Evolutionary conservation across 2,888 invertebrate species (phyloP).

Genomic region (Heteropelma amictum): DNA sequence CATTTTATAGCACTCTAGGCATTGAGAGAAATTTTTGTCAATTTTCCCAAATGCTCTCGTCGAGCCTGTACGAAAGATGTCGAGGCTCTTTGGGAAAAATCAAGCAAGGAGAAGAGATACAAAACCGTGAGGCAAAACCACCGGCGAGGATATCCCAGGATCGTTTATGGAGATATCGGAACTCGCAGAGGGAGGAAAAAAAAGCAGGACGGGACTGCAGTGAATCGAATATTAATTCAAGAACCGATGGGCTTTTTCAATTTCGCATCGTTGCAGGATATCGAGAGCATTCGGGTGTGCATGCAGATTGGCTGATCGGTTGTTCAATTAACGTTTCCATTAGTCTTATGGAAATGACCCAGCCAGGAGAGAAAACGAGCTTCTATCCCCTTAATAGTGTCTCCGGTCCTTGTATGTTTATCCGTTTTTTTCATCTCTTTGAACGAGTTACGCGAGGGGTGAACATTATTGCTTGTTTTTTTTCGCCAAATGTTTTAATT

Average conservation of each 20-base stretch:
- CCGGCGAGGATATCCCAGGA: background rate
- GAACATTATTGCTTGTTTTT: too few species aligned
- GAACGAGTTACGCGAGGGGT: background rate
- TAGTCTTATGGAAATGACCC: constrained; percentile 31
- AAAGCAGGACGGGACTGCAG: background rate
- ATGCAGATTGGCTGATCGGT: constrained; percentile 46
- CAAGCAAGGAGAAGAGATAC: background rate
- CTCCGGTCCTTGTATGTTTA: background rate
- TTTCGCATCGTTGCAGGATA: constrained; percentile 7
- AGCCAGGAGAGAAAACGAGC: constrained; percentile 38
- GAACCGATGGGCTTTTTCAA: constrained; percentile 35
- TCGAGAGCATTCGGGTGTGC: constrained; percentile 39
- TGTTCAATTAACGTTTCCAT: constrained; percentile 55
- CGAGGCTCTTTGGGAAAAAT: too few species aligned
- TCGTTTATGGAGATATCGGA: constrained; percentile 37
- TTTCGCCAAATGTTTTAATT: too few species aligned
- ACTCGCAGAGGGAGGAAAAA: constrained; percentile 5
- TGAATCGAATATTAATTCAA: constrained; percentile 52
- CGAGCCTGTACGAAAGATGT: too few species aligned
- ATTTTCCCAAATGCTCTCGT: too few species aligned
- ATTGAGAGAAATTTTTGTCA: too few species aligned
- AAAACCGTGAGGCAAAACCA: constrained; percentile 5
- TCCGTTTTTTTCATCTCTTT: background rate
- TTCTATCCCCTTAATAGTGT: constrained; percentile 36
- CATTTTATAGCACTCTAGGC: too few species aligned